These are phyloP conservation scores for Drosophila erecta DNA, from an alignment of 1,140 invertebrate genomes.

Conservation along the genomic window DNA sequence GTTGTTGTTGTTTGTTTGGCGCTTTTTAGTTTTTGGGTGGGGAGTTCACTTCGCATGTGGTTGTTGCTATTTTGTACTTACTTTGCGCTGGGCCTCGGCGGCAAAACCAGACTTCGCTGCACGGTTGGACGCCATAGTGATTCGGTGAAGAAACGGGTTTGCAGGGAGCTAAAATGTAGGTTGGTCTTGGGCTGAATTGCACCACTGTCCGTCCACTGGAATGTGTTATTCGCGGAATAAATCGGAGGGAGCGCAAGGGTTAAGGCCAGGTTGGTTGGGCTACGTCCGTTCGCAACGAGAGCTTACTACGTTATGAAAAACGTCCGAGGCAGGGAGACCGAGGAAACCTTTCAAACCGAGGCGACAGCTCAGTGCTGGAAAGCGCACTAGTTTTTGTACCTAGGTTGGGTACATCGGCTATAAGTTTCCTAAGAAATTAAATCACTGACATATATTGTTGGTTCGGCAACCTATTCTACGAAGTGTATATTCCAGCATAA, in stretches of 20 bases:
- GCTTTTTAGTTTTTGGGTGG: slow-evolving; percentile 7
- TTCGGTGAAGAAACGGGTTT: slow-evolving; percentile 74
- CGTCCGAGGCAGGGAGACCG: background rate
- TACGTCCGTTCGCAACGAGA: slow-evolving; percentile 56
- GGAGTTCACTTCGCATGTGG: slow-evolving; percentile 5
- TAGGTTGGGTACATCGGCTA: too few relatives aligned
- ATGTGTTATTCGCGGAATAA: slow-evolving; percentile 24
- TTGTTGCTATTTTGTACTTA: slow-evolving; percentile 85
- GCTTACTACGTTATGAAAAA: slow-evolving; percentile 53
- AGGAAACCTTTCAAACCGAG: slow-evolving; percentile 39
- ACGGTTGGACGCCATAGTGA: slow-evolving; percentile 92
- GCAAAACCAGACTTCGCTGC: slow-evolving; percentile 97
- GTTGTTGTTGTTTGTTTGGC: slow-evolving; percentile 18
- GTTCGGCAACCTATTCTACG: too few relatives aligned
- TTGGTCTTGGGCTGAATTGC: slow-evolving; percentile 38
- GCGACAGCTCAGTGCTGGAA: background rate
- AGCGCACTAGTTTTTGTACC: background rate
- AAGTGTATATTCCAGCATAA: too few relatives aligned
- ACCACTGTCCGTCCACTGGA: slow-evolving; percentile 33
- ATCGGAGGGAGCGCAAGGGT: slow-evolving; percentile 38
- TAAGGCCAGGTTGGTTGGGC: slow-evolving; percentile 18
- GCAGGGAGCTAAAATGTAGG: slow-evolving; percentile 69
- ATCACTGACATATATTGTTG: too few relatives aligned
- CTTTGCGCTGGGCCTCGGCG: slow-evolving; percentile 96
- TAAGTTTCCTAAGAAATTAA: too few relatives aligned